A percentile compares a stretch with the other conserved stretches of the same genome.
These are phyloP conservation scores for Salvelinus sp. DNA, from an alignment of 2,113 vertebrate genomes.

Conservation along the genomic window DNA sequence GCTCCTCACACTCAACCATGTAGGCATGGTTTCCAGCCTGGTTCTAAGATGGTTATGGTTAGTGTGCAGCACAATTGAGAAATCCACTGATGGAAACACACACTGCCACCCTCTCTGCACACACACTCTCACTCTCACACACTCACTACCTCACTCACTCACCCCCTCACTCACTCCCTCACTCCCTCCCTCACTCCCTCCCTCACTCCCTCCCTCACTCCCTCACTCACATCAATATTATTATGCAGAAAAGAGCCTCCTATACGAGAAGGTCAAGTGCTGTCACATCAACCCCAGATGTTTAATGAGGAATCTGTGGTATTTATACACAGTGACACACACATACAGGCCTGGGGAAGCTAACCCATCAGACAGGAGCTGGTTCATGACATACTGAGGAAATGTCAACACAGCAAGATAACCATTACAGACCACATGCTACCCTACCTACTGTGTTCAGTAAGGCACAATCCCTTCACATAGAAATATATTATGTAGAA, in stretches of 20 bases:
- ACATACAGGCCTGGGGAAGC: background rate
- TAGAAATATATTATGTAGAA: too few relatives aligned
- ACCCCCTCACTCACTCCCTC: background rate
- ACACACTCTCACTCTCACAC: background rate
- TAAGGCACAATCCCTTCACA: background rate
- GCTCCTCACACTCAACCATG: background rate
- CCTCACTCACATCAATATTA: background rate
- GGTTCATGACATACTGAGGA: slow-evolving; percentile 5
- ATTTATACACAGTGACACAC: background rate
- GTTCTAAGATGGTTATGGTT: slow-evolving; percentile 57
- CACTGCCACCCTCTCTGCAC: background rate
- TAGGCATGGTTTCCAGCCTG: slow-evolving; percentile 31
- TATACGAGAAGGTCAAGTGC: slow-evolving; percentile 42
- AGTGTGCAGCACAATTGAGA: slow-evolving; percentile 37
- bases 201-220: background rate
- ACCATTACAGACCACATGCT: slow-evolving; percentile 19
- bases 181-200: background rate
- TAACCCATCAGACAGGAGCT: slow-evolving; percentile 9
- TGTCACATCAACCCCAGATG: slow-evolving; percentile 41
- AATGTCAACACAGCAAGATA: slow-evolving; percentile 13
- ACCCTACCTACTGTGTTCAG: background rate
- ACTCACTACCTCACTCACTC: background rate
- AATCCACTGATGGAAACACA: slow-evolving; percentile 50
- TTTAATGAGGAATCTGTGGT: background rate
- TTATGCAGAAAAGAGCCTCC: background rate